A percentile compares a stretch with the other conserved stretches of the same genome.
phyloP scores from a whole-genome alignment of 2,888 invertebrate species.

The Amorpha juglandis region DNA sequence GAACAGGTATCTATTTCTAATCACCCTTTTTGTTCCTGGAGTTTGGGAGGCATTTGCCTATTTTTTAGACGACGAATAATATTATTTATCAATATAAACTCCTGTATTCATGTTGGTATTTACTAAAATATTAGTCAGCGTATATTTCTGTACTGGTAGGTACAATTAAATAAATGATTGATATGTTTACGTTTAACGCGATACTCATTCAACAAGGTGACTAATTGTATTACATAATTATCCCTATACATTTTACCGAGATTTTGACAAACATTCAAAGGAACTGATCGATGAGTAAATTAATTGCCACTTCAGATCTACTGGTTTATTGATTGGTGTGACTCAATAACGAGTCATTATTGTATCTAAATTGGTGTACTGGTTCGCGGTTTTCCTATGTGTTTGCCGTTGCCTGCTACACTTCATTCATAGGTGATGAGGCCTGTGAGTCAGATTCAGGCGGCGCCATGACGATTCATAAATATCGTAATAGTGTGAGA shows the following conservation, averaged over 20 bases:
- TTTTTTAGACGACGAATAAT: too few species aligned
- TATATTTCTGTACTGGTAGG: not conserved
- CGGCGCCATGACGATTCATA: constrained; percentile 6
- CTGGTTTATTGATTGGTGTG: not conserved
- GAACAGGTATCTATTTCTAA: too few species aligned
- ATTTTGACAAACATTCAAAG: constrained; percentile 34
- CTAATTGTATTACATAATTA: constrained; percentile 6
- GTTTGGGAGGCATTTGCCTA: too few species aligned
- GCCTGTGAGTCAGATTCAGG: not conserved
- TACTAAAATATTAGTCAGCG: too few species aligned
- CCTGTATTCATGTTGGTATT: too few species aligned
- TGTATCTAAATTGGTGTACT: constrained; percentile 14
- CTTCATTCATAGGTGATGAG: constrained; percentile 13
- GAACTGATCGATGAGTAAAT: constrained; percentile 30
- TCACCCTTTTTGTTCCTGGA: too few species aligned
- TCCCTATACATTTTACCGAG: constrained; percentile 29
- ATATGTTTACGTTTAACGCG: not conserved
- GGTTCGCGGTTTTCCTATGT: not conserved
- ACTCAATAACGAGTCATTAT: constrained; percentile 2
- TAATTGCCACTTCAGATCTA: not conserved
- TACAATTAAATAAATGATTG: not conserved
- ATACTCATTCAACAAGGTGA: not conserved
- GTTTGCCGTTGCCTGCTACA: not conserved
- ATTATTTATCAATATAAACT: too few species aligned
- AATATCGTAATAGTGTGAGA: not conserved